Base-by-base conservation (phyloP, 53 echinoderm and acorn worm species). In the Echinometra lucunter region DNA sequence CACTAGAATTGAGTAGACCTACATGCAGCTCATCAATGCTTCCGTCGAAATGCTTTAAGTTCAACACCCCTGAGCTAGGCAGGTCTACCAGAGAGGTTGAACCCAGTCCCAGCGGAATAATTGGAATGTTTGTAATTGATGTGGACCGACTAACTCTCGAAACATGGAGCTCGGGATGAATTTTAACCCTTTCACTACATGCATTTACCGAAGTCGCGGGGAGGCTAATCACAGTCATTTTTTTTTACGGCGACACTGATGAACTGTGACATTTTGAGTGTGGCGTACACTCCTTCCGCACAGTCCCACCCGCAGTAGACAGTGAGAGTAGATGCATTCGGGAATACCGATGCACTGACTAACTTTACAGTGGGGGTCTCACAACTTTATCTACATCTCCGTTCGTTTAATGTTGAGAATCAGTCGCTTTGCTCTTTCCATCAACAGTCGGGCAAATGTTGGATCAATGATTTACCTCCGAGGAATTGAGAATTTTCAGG, bases 241-340 rank as follows among this genome's bases (percentile, higher is more conserved):
- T n/a, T n/a, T n/a, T n/a, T n/a, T n/a, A n/a, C n/a, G n/a, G n/a
- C n/a, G n/a, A n/a, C n/a, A n/a, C n/a, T n/a, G 2, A 60, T 47
- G 58, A 58, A 89, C 58, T 89, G 37, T 89, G 58, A 89, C 89
- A 58, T 89, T 89, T 89, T 89, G 89, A 58, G 60, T 12, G 47
- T n/a, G 47, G 58, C 34, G 57, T 49, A 58, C 63, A 37, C 49
- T 89, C 89, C 53, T 53, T 13, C 25, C 88, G 88, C 27, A 7
- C 63, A 89, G 89, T 58, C 89, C 89, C 58, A 25, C 89, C 23
- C 89, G 60, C 18, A n/a, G 89, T 58, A 60, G 45, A 38, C 89
- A 27, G 63, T 60, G 89, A 37, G 4, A 6, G 89, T 17, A 35
- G 16, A 35, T 7, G 60, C 89, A 58, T 58, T 89, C 63, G 38